phyloP scores from a whole-genome alignment of 2,888 invertebrate genomes.

The Drosophila nr. fundita region DNA sequence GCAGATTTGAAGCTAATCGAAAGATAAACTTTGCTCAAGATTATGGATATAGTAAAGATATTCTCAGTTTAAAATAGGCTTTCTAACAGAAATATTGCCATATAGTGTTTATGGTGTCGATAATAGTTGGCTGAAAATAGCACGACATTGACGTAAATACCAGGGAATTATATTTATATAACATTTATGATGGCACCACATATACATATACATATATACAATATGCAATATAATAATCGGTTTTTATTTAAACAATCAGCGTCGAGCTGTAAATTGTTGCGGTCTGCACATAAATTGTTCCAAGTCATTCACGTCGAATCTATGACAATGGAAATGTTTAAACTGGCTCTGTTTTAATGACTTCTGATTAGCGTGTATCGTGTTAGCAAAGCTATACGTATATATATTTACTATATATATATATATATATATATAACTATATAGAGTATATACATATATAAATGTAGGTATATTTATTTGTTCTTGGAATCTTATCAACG shows the following conservation, averaged over 20 bases:
- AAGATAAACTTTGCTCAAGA: not conserved
- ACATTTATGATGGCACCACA: conserved; percentile 51
- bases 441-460: not conserved
- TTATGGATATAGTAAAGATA: not conserved
- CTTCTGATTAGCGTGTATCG: conserved; percentile 56
- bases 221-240: conserved; percentile 56
- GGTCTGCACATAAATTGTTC: conserved; percentile 66
- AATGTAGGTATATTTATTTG: conserved; percentile 25
- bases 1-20: not conserved
- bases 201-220: not conserved
- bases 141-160: conserved; percentile 43
- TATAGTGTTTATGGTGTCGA: conserved; percentile 33
- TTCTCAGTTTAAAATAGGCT: conserved; percentile 12
- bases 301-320: conserved; percentile 54
- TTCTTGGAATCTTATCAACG: conserved; percentile 62
- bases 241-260: conserved; percentile 74
- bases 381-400: conserved; percentile 5
- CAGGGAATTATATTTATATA: conserved; percentile 40
- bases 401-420: not conserved
- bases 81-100: conserved; percentile 33
- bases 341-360: conserved; percentile 42
- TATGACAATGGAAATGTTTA: conserved; percentile 53
- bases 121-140: conserved; percentile 27
- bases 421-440: not conserved
- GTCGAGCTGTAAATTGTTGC: conserved; percentile 60